Percentiles rank a stretch among this genome's conserved stretches.
Evolutionary conservation across 1,140 invertebrate genomes (phyloP).

Genomic region (Brachionus koreanus): DNA sequence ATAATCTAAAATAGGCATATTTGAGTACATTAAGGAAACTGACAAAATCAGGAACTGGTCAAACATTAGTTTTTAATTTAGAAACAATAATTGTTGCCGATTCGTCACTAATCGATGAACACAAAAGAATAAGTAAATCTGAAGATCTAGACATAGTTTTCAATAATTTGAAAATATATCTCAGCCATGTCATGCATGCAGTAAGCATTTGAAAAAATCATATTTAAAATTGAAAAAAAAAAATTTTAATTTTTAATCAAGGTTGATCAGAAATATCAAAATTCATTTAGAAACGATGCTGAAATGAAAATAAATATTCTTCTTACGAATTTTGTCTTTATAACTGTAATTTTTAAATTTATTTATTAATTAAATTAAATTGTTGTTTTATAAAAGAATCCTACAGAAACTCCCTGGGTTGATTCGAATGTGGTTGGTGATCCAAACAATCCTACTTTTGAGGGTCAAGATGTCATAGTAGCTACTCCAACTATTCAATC

Average conservation of each 20-base stretch:
- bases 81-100: conserved; percentile 26
- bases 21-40: background rate
- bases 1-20: background rate
- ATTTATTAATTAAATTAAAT: background rate
- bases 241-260: background rate
- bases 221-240: background rate
- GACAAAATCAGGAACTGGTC: background rate
- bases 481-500: background rate
- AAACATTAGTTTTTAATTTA: background rate
- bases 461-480: conserved; percentile 3
- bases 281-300: conserved; percentile 1
- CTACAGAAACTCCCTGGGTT: background rate
- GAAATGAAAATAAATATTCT: conserved; percentile 15
- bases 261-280: conserved; percentile 31
- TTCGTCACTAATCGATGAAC: background rate
- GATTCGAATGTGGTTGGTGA: conserved; percentile 23
- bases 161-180: conserved; percentile 2
- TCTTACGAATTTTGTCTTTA: conserved; percentile 4
- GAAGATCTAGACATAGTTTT: background rate
- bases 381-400: background rate
- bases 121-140: background rate
- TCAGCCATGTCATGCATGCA: background rate
- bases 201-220: background rate
- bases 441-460: background rate
- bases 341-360: conserved; percentile 8